Base-by-base conservation (phyloP, 1,140 invertebrate species). In the Bombus sylvicola region DNA sequence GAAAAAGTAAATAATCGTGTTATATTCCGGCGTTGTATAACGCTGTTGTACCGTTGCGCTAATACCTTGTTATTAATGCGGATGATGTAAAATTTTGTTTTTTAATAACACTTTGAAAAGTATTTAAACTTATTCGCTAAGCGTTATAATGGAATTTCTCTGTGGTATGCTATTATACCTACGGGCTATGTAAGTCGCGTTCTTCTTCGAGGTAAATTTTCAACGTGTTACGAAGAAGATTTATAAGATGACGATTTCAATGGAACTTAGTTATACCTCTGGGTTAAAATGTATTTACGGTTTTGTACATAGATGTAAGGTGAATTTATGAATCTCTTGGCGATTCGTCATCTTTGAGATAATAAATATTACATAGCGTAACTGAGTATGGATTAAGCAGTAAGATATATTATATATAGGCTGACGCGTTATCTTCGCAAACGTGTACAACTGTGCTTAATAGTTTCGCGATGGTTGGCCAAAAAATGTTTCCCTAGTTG, bases 381-480 rank as follows among this genome's bases (percentile, higher is more conserved):
- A 71, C 69, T 69, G 78, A 66, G 83, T 80, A 83, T 86, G 69
- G 77, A 80, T 86, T 85, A 80, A 85, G 75, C 71, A 85, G 53
- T 85, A 89, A 91, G 81, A 89, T 91, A 91, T 89, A 86, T 92
- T 90, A 81, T 91, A 90, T 90, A 90, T 90, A 84, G 88, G 89
- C 90, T 88, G 91, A 87, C 87, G 82, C 86, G 87, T 78, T 85
- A 75, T 75, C 85, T 41, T 73, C 43, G 71, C 62, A 62, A 84
- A 80, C 64, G 82, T 83, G 81, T 88, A 87, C 77, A 75, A 82
- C 74, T 74, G 81, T 75, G 47, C n/a, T 39, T 57, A 39, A 53
- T 68, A 53, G 85, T 72, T 76, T 22, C 57, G 86, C 73, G 74
- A 62, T 72, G 71, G 57, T 37, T 47, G 78, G 39, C 57, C 39